phyloP scores from a whole-genome alignment of 2,888 invertebrate genomes.

The Piscicola geometra region DNA sequence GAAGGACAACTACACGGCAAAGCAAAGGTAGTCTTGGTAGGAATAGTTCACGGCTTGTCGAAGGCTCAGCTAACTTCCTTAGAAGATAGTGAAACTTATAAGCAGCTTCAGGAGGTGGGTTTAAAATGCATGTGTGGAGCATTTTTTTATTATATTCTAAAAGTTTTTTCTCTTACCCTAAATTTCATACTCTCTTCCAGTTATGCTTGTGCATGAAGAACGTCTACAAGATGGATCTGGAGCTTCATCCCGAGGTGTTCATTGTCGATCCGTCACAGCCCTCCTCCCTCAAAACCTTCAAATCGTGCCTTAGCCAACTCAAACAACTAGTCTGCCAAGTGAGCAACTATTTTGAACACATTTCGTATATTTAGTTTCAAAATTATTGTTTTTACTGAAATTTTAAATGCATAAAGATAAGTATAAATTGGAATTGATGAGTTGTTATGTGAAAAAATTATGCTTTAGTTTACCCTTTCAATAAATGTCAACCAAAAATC shows the following conservation, averaged over 20 bases:
- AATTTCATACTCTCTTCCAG: too few species aligned
- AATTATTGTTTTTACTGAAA: too few species aligned
- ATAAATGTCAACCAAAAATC: too few species aligned
- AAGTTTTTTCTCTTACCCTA: too few species aligned
- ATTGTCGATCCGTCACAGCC: conserved; percentile 65
- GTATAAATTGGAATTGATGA: too few species aligned
- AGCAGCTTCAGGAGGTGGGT: conserved; percentile 14
- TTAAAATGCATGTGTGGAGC: not conserved
- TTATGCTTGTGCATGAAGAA: conserved; percentile 11
- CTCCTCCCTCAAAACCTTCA: conserved; percentile 64
- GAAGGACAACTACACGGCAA: conserved; percentile 19
- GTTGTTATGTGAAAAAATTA: too few species aligned
- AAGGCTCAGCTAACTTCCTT: not conserved
- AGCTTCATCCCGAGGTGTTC: conserved; percentile 61
- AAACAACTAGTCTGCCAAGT: conserved; percentile 61
- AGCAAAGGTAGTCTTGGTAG: conserved; percentile 30
- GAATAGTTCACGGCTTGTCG: not conserved
- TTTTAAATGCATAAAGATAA: too few species aligned
- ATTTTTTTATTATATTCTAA: not conserved
- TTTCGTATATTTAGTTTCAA: not conserved
- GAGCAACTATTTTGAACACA: too few species aligned
- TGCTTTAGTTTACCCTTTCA: too few species aligned
- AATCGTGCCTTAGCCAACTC: conserved; percentile 60
- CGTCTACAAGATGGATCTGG: conserved; percentile 59
- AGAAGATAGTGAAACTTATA: conserved; percentile 12